Evolutionary conservation across 2,113 vertebrate genomes (phyloP), one percentile per base, ranked within the genome.

Genomic region (Xiphophorus hellerii): DNA sequence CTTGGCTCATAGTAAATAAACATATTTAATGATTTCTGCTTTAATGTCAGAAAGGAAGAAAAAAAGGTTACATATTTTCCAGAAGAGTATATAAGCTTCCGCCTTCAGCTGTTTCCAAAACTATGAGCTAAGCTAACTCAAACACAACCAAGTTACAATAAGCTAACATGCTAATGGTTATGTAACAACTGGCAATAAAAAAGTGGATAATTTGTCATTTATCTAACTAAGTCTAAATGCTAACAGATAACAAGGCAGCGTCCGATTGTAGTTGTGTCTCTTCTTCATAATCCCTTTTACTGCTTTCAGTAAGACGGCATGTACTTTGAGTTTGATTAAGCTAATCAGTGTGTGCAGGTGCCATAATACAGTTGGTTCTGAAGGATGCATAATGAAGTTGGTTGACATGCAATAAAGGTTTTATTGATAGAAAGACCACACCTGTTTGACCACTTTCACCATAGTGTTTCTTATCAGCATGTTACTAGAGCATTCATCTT

Each of bases 311-410:
- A 66, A 29, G 61, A 37, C 27, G 29, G 30, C 25, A 35, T 78
- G 85, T 25, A 87, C 90, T 85, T 90, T 88, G 77, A 68, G 77
- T 74, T 48, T 64, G 27, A 60, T 74, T 65, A 14, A 15, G 3
- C 5, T 67, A 51, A 54, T 8, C 0, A 17, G 31, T 51, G 11
- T 28, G 13, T 35, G 28, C 15, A 60, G 7, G 13, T 54, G 20
- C 14, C 22, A 8, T 27, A 28, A 44, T 27, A 25, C 4, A 8
- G 12, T 29, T 10, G 1, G 25, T 4, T 33, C 71, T 58, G 17
- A 33, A 48, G 54, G 25, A 13, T 31, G 44, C 62, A 14, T 15
- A 28, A 69, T 63, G 8, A 27, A 42, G 76, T 9, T 48, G 67
- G 27, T 4, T 31, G 5, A 15, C 12, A 63, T 25, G 13, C 1